These are phyloP conservation scores for Drosophila tropicalis DNA, from an alignment of 1,140 invertebrate genomes.

Conservation along the genomic window DNA sequence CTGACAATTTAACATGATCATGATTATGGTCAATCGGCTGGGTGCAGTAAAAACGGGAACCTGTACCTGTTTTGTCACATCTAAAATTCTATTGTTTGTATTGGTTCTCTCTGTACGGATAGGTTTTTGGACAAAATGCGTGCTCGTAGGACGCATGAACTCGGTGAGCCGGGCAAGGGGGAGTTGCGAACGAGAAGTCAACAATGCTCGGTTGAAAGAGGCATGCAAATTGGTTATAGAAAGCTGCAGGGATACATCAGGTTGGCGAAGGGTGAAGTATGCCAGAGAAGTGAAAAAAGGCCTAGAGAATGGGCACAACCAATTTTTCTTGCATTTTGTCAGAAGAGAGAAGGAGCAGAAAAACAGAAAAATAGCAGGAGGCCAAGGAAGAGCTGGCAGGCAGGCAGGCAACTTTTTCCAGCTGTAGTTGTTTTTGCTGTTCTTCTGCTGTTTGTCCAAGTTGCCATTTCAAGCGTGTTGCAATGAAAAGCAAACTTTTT, in stretches of 20 bases:
- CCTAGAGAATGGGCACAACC: constrained; percentile 21
- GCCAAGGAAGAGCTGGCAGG: constrained; percentile 21
- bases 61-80: constrained; percentile 69
- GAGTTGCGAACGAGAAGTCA: constrained; percentile 36
- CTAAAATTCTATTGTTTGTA: constrained; percentile 75
- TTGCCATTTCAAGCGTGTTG: constrained; percentile 79
- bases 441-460: constrained; percentile 74
- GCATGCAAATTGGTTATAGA: constrained; percentile 50
- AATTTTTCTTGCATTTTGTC: constrained; percentile 61
- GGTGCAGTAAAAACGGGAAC: neutral
- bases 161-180: neutral
- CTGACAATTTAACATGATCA: neutral
- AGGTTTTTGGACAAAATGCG: constrained; percentile 49
- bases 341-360: constrained; percentile 8
- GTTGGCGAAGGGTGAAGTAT: neutral
- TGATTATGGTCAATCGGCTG: neutral
- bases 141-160: constrained; percentile 24
- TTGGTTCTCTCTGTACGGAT: constrained; percentile 30
- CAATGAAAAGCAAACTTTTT: constrained; percentile 81
- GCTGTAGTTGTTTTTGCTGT: constrained; percentile 23
- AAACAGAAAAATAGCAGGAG: constrained; percentile 7
- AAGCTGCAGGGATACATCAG: neutral
- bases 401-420: constrained; percentile 33
- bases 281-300: constrained; percentile 1
- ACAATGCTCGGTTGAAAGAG: constrained; percentile 48